A percentile compares a stretch with the other conserved stretches of the same genome.
Evolutionary conservation across 2,888 invertebrate species (phyloP).

Genomic region (Rhaphigaster nebulosa): DNA sequence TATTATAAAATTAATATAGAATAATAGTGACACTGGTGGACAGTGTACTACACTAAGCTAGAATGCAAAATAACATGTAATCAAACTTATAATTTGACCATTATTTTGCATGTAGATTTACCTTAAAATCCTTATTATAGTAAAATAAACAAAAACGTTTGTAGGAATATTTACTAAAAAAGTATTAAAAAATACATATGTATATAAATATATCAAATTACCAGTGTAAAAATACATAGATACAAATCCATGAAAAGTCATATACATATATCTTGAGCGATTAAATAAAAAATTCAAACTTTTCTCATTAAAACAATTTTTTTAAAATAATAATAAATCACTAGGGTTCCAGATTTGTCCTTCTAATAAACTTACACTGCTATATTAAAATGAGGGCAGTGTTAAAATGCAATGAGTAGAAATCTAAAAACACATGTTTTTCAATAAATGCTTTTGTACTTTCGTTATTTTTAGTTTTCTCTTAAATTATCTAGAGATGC

Average conservation of each 20-base stretch:
- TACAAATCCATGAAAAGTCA: background rate
- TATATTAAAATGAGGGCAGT: background rate
- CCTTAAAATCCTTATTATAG: background rate
- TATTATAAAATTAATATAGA: background rate
- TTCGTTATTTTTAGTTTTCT: background rate
- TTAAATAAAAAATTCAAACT: background rate
- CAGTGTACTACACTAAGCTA: background rate
- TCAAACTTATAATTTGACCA: background rate
- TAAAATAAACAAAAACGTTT: background rate
- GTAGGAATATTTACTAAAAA: background rate
- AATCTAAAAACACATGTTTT: background rate
- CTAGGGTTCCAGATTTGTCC: background rate
- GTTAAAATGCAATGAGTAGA: background rate
- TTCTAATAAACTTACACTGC: background rate
- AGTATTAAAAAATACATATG: slow-evolving; percentile 7
- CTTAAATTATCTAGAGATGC: background rate
- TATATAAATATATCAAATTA: slow-evolving; percentile 14
- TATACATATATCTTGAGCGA: slow-evolving; percentile 27
- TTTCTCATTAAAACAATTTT: background rate
- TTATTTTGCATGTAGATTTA: background rate
- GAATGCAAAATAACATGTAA: background rate
- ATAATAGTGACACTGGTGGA: background rate
- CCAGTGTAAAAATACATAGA: background rate
- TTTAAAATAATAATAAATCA: background rate
- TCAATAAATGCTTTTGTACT: slow-evolving; percentile 15